Evolutionary conservation across 2,888 invertebrate genomes (phyloP), one percentile per base, ranked within the genome.

Genomic region (Cryptosula pallasiana): DNA sequence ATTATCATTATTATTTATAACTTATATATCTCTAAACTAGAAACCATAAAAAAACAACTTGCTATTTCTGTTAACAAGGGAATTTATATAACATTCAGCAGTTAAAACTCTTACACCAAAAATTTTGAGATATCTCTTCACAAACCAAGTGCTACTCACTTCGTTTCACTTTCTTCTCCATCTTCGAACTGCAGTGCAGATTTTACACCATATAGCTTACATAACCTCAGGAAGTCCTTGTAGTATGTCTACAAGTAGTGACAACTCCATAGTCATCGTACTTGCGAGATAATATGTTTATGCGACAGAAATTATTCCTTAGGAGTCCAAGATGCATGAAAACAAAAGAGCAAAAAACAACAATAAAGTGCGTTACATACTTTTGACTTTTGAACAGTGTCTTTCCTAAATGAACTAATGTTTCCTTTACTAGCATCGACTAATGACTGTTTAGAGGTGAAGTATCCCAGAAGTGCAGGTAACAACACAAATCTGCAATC

Each of bases 191-290:
- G 13, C 9, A 25, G 29, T 23, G 71, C n/a, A 29, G 35, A 35
- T 20, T 54, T 3, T 27, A 95, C 87, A 27, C 89, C 91, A 83
- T 95, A 95, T 73, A 90, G 89, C 81, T 91, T 91, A 78, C 92
- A 91, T 75, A 95, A 88, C 79, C 90, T 89, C 29, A 96, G 83
- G 80, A 91, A 95, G 83, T 96, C 95, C 80, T 90, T 90, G 79
- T 92, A 80, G 73, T 78, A 80, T 3, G 75, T 75, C 81, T 81
- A 75, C 3, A 76, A 74, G 58, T 35, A 73, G 36, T 45, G 20
- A n/a, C n/a, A n/a, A n/a, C n/a, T n/a, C n/a, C n/a, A n/a, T n/a
- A n/a, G n/a, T n/a, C n/a, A n/a, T n/a, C n/a, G n/a, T n/a, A n/a
- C n/a, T n/a, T n/a, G n/a, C n/a, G n/a, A n/a, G n/a, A n/a, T n/a